Conservation (phyloP, 2,797 vertebrate genomes). For the Coregonus sp. region DNA sequence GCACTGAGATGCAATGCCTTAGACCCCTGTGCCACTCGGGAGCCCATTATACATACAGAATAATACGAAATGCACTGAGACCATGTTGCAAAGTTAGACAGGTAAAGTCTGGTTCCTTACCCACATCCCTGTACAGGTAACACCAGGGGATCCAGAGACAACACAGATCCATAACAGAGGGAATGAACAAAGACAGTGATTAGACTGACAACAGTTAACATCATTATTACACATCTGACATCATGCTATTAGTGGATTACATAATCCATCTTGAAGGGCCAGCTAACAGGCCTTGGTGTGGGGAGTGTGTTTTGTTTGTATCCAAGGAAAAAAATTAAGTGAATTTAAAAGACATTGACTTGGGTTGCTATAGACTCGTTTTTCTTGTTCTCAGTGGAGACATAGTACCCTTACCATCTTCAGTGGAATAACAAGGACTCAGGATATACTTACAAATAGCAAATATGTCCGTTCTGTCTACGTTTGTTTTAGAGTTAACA, state of each 20-base stretch:
- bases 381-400: not conserved
- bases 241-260: slow-evolving; percentile 7
- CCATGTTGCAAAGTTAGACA: not conserved
- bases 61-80: not conserved
- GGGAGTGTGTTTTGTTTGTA: slow-evolving; percentile 27
- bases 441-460: too few relatives aligned
- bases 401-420: slow-evolving; percentile 3
- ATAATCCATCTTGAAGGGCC: slow-evolving; percentile 3
- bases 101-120: slow-evolving; percentile 53
- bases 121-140: slow-evolving; percentile 68
- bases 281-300: slow-evolving; percentile 37
- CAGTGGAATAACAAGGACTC: not conserved
- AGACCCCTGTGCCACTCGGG: too few relatives aligned
- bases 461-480: not conserved
- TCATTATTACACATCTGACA: not conserved
- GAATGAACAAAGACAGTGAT: slow-evolving; percentile 61
- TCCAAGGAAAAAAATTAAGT: not conserved
- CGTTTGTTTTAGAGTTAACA: not conserved
- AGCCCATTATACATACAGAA: too few relatives aligned
- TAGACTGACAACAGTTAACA: slow-evolving; percentile 47
- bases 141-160: slow-evolving; percentile 46
- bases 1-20: too few relatives aligned
- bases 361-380: not conserved
- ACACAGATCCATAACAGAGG: slow-evolving; percentile 35
- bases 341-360: not conserved